A percentile compares a stretch with the other conserved stretches of the same genome.
These are phyloP conservation scores for Coleophora flavipennella DNA, from an alignment of 2,888 invertebrate genomes.

Conservation along the genomic window DNA sequence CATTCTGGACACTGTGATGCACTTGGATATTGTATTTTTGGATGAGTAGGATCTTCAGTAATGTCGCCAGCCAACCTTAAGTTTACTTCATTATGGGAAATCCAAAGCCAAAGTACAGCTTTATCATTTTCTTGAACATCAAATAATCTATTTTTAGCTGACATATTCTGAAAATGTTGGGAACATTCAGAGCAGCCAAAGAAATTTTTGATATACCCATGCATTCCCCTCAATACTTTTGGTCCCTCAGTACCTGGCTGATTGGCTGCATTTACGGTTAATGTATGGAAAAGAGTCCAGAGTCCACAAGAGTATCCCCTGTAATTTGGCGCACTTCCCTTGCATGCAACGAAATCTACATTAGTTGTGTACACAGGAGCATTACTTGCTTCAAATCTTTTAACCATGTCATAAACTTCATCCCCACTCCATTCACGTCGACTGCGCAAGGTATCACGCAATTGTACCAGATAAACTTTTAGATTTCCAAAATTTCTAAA, in stretches of 20 bases:
- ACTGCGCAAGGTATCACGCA: slow-evolving; percentile 66
- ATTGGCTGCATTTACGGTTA: slow-evolving; percentile 84
- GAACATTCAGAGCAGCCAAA: slow-evolving; percentile 95
- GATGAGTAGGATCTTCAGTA: slow-evolving; percentile 92
- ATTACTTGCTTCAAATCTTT: slow-evolving; percentile 62
- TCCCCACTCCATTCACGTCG: slow-evolving; percentile 71
- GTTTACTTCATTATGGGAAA: slow-evolving; percentile 95
- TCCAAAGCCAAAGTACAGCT: slow-evolving; percentile 93
- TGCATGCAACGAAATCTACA: slow-evolving; percentile 83
- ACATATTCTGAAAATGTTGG: slow-evolving; percentile 91
- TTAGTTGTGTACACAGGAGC: slow-evolving; percentile 70
- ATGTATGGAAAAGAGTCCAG: slow-evolving; percentile 94
- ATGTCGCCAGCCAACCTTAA: slow-evolving; percentile 85
- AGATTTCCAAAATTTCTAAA: slow-evolving; percentile 74
- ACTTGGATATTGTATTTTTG: slow-evolving; percentile 92
- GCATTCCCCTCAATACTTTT: slow-evolving; percentile 85
- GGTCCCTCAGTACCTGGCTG: slow-evolving; percentile 69
- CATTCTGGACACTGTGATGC: slow-evolving; percentile 78
- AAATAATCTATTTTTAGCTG: slow-evolving; percentile 77
- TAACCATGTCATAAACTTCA: slow-evolving; percentile 72
- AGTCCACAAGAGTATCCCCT: slow-evolving; percentile 95
- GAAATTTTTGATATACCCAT: slow-evolving; percentile 91
- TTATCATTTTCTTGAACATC: slow-evolving; percentile 81
- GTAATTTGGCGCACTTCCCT: slow-evolving; percentile 80
- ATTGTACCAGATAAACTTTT: slow-evolving; percentile 74